Evolutionary conservation across 2,888 invertebrate genomes (phyloP).

Genomic region (Synanthedon vespiformis): DNA sequence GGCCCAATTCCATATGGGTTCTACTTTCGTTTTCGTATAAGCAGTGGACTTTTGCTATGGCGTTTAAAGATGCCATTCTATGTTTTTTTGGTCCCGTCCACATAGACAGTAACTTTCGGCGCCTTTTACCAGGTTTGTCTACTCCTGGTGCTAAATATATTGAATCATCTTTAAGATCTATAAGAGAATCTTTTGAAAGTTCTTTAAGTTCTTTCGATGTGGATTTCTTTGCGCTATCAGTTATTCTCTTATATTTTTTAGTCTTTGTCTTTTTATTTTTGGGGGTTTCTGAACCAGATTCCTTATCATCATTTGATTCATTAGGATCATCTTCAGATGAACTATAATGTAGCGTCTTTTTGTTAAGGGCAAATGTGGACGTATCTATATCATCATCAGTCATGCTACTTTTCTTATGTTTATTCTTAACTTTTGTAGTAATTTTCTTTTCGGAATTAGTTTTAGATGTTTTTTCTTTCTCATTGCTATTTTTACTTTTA

Average conservation of each 20-base stretch:
- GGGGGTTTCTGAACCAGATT: slow-evolving; percentile 46
- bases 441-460: slow-evolving; percentile 28
- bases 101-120: slow-evolving; percentile 75
- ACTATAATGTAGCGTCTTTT: slow-evolving; percentile 39
- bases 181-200: slow-evolving; percentile 55
- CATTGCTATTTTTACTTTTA: slow-evolving; percentile 22
- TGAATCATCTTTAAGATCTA: slow-evolving; percentile 52
- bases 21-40: slow-evolving; percentile 90
- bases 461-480: slow-evolving; percentile 13
- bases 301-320: slow-evolving; percentile 54
- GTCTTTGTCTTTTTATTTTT: slow-evolving; percentile 48
- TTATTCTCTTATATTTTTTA: slow-evolving; percentile 55
- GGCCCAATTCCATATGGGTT: slow-evolving; percentile 74
- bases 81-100: slow-evolving; percentile 85
- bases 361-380: slow-evolving; percentile 53
- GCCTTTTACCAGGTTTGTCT: slow-evolving; percentile 56
- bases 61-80: slow-evolving; percentile 89
- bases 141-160: slow-evolving; percentile 27
- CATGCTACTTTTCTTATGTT: slow-evolving; percentile 31
- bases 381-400: slow-evolving; percentile 57
- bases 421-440: slow-evolving; percentile 34
- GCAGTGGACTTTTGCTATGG: slow-evolving; percentile 90
- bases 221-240: slow-evolving; percentile 42
- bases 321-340: slow-evolving; percentile 59
- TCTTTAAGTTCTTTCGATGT: slow-evolving; percentile 58